phyloP scores from a whole-genome alignment of 2,888 invertebrate genomes.

The Drosophila kuntzei region DNA sequence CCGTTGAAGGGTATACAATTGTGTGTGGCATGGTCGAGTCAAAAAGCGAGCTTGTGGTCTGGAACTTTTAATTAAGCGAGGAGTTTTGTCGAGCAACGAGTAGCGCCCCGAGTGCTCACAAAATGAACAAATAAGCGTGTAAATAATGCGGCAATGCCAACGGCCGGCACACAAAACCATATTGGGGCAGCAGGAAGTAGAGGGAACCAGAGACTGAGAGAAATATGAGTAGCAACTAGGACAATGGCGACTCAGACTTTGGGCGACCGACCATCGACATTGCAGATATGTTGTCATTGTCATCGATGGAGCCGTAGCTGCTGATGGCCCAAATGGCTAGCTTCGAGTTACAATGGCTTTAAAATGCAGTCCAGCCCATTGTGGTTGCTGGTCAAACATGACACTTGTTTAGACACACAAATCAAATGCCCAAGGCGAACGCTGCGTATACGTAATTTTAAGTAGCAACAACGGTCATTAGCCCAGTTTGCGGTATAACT shows the following conservation, averaged over 20 bases:
- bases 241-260: slow-evolving; percentile 49
- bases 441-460: slow-evolving; percentile 54
- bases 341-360: slow-evolving; percentile 72
- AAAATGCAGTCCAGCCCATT: slow-evolving; percentile 51
- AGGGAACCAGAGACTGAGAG: slow-evolving; percentile 36
- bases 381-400: slow-evolving; percentile 58
- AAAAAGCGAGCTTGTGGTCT: slow-evolving; percentile 49
- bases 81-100: slow-evolving; percentile 43
- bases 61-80: slow-evolving; percentile 71
- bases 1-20: slow-evolving; percentile 31
- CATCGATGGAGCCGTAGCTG: slow-evolving; percentile 41
- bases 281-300: slow-evolving; percentile 49
- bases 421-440: slow-evolving; percentile 16
- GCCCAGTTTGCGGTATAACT: slow-evolving; percentile 35
- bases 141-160: slow-evolving; percentile 66
- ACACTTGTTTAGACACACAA: slow-evolving; percentile 48
- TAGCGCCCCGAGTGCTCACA: slow-evolving; percentile 53
- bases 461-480: slow-evolving; percentile 40
- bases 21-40: slow-evolving; percentile 1
- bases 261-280: slow-evolving; percentile 23
- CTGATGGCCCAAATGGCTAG: slow-evolving; percentile 55
- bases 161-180: slow-evolving; percentile 36
- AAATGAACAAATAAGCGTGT: slow-evolving; percentile 79
- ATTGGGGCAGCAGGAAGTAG: slow-evolving; percentile 36
- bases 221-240: slow-evolving; percentile 64